phyloP scores from a whole-genome alignment of 92 coral and sea anemone species.

The Zoanthus sansibaricus region DNA sequence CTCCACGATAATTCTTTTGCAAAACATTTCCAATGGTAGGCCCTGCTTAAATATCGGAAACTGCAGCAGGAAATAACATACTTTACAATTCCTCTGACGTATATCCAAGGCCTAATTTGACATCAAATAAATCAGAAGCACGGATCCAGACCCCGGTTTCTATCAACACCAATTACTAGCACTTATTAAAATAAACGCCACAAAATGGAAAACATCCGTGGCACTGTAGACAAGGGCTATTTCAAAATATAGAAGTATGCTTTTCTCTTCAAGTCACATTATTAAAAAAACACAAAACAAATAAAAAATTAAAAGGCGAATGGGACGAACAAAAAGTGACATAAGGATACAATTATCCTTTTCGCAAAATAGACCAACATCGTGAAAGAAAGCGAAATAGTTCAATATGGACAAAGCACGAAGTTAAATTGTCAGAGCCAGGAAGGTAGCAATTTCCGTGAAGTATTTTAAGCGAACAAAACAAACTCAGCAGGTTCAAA shows the following conservation, averaged over 20 bases:
- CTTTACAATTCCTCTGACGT: conserved; percentile 42
- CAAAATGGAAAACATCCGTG: not conserved
- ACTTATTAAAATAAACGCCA: not conserved
- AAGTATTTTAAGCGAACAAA: too few relatives aligned
- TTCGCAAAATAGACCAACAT: too few relatives aligned
- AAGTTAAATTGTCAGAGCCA: too few relatives aligned
- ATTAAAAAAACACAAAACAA: not conserved
- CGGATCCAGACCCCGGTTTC: not conserved
- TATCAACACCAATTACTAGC: not conserved
- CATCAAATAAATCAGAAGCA: conserved; percentile 26
- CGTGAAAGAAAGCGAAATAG: too few relatives aligned
- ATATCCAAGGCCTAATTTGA: not conserved
- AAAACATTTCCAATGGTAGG: too few relatives aligned
- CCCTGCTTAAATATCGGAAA: not conserved
- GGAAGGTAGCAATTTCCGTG: too few relatives aligned
- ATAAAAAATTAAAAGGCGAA: too few relatives aligned
- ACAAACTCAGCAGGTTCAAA: too few relatives aligned
- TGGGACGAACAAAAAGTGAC: too few relatives aligned
- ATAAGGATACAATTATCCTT: too few relatives aligned
- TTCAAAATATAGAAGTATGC: not conserved
- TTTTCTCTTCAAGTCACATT: not conserved
- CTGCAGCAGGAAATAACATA: not conserved
- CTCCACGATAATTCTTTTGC: too few relatives aligned
- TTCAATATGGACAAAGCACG: too few relatives aligned
- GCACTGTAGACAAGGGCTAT: not conserved